Evolutionary conservation across 1,140 invertebrate genomes (phyloP).

Genomic region (Caenorhabditis brenneri): DNA sequence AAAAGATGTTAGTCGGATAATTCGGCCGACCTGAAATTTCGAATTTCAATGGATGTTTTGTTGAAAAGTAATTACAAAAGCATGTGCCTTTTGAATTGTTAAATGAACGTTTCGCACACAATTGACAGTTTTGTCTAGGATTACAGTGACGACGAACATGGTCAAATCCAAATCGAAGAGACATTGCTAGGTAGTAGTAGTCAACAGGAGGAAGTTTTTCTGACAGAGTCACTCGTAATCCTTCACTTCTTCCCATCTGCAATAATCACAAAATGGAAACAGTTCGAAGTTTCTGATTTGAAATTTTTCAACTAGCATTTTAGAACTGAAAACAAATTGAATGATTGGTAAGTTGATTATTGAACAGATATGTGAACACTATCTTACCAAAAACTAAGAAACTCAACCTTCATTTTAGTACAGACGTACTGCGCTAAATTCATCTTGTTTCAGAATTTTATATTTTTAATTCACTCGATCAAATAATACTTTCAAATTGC

Average conservation of each 20-base stretch:
- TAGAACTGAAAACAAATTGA: too few relatives aligned
- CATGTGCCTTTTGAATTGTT: neutral
- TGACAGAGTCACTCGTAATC: neutral
- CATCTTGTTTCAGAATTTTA: neutral
- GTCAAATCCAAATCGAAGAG: neutral
- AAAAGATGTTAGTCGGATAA: neutral
- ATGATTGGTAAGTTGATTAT: too few relatives aligned
- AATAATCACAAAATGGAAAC: too few relatives aligned
- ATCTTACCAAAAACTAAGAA: too few relatives aligned
- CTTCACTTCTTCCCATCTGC: conserved; percentile 1
- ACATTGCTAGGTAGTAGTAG: conserved; percentile 10
- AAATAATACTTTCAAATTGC: too few relatives aligned
- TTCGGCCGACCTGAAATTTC: conserved; percentile 5
- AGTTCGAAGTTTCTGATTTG: too few relatives aligned
- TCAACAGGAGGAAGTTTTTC: conserved; percentile 15
- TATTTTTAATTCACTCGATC: too few relatives aligned
- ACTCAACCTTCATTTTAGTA: too few relatives aligned
- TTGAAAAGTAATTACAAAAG: neutral
- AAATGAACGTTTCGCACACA: neutral
- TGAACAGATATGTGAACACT: too few relatives aligned
- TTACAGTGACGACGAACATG: neutral
- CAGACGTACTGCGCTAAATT: too few relatives aligned
- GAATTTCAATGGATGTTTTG: neutral
- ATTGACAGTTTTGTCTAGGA: neutral
- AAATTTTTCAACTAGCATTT: too few relatives aligned